Conservation (phyloP, 1,140 invertebrate genomes). For the Probaryconus sp. region DNA sequence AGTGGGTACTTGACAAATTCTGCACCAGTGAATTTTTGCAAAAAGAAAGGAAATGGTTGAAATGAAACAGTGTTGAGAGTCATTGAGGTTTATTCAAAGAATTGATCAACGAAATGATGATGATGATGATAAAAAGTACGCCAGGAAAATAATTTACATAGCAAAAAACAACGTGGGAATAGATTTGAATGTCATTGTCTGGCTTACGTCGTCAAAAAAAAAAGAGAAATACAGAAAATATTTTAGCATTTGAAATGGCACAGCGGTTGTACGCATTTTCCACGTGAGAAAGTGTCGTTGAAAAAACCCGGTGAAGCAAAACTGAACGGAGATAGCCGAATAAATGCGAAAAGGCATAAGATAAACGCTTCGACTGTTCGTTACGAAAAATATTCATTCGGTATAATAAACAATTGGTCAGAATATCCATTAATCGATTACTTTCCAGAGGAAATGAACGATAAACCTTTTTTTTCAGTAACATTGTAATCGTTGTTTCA, state of each 20-base stretch:
- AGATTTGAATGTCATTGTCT: constrained; percentile 9
- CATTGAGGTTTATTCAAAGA: no score
- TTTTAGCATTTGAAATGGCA: constrained; percentile 19
- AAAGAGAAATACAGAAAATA: constrained; percentile 7
- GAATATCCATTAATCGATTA: constrained; percentile 4
- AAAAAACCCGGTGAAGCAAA: constrained; percentile 3
- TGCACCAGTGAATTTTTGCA: no score
- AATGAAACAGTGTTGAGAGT: no score
- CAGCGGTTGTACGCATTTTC: constrained; percentile 11
- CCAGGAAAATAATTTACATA: constrained; percentile 13
- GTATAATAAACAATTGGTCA: constrained; percentile 3
- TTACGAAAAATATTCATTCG: not conserved
- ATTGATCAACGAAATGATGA: no score
- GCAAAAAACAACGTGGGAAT: not conserved
- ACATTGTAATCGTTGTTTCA: no score
- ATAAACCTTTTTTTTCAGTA: no score
- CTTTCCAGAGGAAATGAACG: not conserved
- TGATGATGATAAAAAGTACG: no score
- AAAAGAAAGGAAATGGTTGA: no score
- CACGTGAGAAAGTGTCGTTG: constrained; percentile 2
- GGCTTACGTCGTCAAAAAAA: constrained; percentile 5
- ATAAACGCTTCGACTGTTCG: constrained; percentile 2
- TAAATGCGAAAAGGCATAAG: constrained; percentile 10
- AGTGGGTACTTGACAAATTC: no score
- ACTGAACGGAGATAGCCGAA: constrained; percentile 1